Evolutionary conservation across 2,888 invertebrate genomes (phyloP).

Genomic region (Lydus trimaculatus): DNA sequence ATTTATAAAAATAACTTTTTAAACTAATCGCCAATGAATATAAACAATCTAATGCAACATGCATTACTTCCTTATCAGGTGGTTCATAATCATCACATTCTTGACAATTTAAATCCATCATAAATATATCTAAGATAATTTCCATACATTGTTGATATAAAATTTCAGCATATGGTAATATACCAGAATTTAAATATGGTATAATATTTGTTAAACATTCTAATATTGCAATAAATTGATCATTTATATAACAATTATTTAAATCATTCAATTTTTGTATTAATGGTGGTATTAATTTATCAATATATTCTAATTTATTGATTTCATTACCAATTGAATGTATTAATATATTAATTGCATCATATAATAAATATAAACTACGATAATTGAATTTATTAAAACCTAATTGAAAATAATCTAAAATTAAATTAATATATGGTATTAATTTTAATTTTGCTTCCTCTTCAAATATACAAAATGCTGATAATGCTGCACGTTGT

Average conservation of each 20-base stretch:
- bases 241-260: conserved; percentile 76
- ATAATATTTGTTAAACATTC: conserved; percentile 81
- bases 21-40: conserved; percentile 76
- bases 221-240: conserved; percentile 72
- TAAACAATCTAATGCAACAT: conserved; percentile 76
- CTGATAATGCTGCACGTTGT: conserved; percentile 80
- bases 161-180: conserved; percentile 76
- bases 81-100: conserved; percentile 72
- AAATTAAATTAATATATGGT: conserved; percentile 74
- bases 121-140: conserved; percentile 73
- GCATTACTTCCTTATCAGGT: conserved; percentile 76
- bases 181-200: conserved; percentile 74
- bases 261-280: conserved; percentile 76
- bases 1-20: conserved; percentile 71
- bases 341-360: conserved; percentile 79
- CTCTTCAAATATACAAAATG: conserved; percentile 80
- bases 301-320: conserved; percentile 72
- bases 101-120: conserved; percentile 68
- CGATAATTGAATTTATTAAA: conserved; percentile 74
- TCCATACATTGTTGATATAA: conserved; percentile 74
- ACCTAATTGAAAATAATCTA: conserved; percentile 75
- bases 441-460: conserved; percentile 77
- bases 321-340: conserved; percentile 76
- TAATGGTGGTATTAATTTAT: conserved; percentile 74
- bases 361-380: conserved; percentile 77